Conservation (phyloP, 2,888 invertebrate genomes). For the Trisateles emortualis region DNA sequence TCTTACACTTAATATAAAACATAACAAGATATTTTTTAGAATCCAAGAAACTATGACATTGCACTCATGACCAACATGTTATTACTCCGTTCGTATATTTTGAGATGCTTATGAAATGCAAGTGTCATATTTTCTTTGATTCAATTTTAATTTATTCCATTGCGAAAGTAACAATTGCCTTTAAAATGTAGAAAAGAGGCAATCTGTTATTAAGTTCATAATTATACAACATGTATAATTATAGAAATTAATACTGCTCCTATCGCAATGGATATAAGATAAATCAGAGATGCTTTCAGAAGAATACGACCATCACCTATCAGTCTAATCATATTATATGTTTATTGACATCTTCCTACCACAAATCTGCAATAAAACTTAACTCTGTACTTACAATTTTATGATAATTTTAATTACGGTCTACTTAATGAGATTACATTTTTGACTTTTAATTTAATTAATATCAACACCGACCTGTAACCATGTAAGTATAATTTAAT, state of each 20-base stretch:
- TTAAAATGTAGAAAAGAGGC: not conserved
- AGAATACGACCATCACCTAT: slow-evolving; percentile 41
- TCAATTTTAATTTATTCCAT: slow-evolving; percentile 19
- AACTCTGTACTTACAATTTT: slow-evolving; percentile 46
- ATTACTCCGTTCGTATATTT: not conserved
- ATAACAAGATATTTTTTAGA: slow-evolving; percentile 45
- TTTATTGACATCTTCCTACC: slow-evolving; percentile 30
- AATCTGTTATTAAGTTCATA: not conserved
- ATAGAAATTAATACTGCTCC: slow-evolving; percentile 9
- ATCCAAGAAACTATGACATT: slow-evolving; percentile 41
- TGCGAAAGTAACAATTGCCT: slow-evolving; percentile 24
- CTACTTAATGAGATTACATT: not conserved
- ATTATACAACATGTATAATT: not conserved
- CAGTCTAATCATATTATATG: slow-evolving; percentile 43
- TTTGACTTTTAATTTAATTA: not conserved
- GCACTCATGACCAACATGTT: slow-evolving; percentile 3
- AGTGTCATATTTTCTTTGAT: slow-evolving; percentile 33
- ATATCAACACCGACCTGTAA: not conserved
- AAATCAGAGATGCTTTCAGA: slow-evolving; percentile 27
- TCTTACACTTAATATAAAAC: slow-evolving; percentile 56
- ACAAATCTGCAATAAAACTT: slow-evolving; percentile 26
- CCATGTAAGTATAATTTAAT: not conserved
- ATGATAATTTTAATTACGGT: slow-evolving; percentile 3
- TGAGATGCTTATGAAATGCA: slow-evolving; percentile 6
- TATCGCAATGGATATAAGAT: slow-evolving; percentile 21